Evolutionary conservation across 2,113 vertebrate genomes (phyloP).

Genomic region (Rhodinocichla rosea): DNA sequence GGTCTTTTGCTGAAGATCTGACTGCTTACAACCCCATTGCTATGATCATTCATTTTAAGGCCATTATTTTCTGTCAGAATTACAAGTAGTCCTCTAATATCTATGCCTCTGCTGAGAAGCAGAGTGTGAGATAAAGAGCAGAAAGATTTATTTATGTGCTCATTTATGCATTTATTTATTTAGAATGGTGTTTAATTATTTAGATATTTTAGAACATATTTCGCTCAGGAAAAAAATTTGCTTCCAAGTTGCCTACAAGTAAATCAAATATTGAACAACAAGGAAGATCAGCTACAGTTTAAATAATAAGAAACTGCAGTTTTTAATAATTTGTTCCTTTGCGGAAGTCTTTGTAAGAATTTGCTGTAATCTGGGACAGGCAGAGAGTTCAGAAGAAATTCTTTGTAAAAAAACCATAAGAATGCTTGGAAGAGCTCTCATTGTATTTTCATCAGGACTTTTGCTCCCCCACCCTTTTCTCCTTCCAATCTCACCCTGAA

Average conservation of each 20-base stretch:
- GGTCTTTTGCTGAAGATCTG: background rate
- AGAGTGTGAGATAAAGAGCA: background rate
- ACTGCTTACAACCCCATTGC: background rate
- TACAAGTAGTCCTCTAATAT: background rate
- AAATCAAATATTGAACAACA: background rate
- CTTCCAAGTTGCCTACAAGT: background rate
- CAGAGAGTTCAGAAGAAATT: background rate
- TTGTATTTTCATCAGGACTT: background rate
- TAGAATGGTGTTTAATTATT: background rate
- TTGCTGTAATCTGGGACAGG: background rate
- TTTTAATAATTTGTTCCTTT: background rate
- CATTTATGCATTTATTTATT: background rate
- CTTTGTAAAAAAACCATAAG: background rate
- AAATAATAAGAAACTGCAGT: background rate
- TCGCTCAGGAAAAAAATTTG: background rate
- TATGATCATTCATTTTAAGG: background rate
- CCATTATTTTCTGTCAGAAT: background rate
- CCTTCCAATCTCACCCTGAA: background rate
- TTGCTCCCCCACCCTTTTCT: background rate
- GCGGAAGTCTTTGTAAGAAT: background rate
- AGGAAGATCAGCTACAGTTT: background rate
- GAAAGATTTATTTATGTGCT: background rate
- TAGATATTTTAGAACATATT: background rate
- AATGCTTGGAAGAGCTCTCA: background rate
- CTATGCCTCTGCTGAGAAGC: background rate